Base-by-base conservation (phyloP, 2,113 vertebrate genomes). In the Ptilorrhoa leucosticta region DNA sequence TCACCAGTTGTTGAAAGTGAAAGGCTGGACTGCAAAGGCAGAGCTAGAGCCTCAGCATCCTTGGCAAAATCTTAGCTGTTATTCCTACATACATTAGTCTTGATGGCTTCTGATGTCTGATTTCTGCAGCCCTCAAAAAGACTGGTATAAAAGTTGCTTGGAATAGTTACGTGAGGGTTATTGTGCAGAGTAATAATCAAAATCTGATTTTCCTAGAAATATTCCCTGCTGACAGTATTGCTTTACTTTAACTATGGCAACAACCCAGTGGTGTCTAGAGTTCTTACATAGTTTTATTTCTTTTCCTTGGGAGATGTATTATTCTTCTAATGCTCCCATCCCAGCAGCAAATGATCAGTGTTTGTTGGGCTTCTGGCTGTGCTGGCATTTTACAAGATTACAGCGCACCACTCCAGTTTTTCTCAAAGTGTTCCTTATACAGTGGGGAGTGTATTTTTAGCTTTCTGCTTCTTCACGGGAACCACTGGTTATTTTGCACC, bases 71-170 rank as follows among this genome's bases (percentile, higher is more conserved):
- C 11, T 65, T 72, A 51, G 15, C 31, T 13, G 1, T 39, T 54
- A 13, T 63, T 82, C 14, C n/a, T 66, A 2, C 3, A 1, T 16
- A 4, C 7, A 0, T 35, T 33, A 64, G n/a, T 85, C 20, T 5
- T 19, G 5, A 31, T 79, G n/a, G 42, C 47, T 70, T 84, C 8
- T 70, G 42, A 19, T 75, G 6, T n/a, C 42, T 70, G 50, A 83
- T 30, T 83, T 80, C 13, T 64, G 30, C 40, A 68, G 53, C 13
- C n/a, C 22, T 56, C n/a, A 17, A 15, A 90, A 80, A 6, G 15
- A 33, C 31, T 51, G 45, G 13, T 72, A 1, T 44, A 14, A 28
- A 93, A 60, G 11, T 39, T 70, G 9, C 21, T 54, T 37, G 37
- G 10, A 88, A 48, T 60, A 63, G 39, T 57, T 66, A 12, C 0